These are phyloP conservation scores for Syngnathus scovelli DNA, from an alignment of 2,113 vertebrate species.

Conservation along the genomic window DNA sequence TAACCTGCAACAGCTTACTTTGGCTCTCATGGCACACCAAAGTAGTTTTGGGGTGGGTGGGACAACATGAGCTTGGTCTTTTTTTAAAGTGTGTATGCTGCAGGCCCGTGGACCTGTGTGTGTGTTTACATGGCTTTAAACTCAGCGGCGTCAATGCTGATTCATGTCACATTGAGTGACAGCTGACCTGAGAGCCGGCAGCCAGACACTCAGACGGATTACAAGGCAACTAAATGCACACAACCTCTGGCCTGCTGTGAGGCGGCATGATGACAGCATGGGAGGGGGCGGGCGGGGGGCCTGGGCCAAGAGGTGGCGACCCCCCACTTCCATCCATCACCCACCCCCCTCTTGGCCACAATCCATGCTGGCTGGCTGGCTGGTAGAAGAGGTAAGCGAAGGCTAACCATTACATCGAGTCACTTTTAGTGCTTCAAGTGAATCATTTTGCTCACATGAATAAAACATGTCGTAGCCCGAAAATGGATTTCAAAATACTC, in stretches of 20 bases:
- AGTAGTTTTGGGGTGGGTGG: constrained; percentile 28
- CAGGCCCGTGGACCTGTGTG: constrained; percentile 37
- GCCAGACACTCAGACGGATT: constrained; percentile 72
- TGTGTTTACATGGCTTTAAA: constrained; percentile 62
- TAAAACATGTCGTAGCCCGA: background rate
- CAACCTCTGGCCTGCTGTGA: constrained; percentile 74
- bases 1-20: constrained; percentile 27
- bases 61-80: constrained; percentile 16
- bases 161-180: constrained; percentile 74
- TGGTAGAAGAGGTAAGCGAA: constrained; percentile 51
- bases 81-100: constrained; percentile 27
- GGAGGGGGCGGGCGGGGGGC: background rate
- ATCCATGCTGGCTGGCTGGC: constrained; percentile 43
- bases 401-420: background rate
- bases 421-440: background rate
- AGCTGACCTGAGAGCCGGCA: constrained; percentile 72
- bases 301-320: constrained; percentile 52
- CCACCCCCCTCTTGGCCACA: constrained; percentile 40
- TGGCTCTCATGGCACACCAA: constrained; percentile 35
- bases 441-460: background rate
- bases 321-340: constrained; percentile 40
- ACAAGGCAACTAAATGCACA: constrained; percentile 74
- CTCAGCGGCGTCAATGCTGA: constrained; percentile 64
- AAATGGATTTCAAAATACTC: background rate
- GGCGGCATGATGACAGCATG: constrained; percentile 67